Base-by-base conservation (phyloP, 2,113 vertebrate genomes). In the Rhabdornis inornatus region DNA sequence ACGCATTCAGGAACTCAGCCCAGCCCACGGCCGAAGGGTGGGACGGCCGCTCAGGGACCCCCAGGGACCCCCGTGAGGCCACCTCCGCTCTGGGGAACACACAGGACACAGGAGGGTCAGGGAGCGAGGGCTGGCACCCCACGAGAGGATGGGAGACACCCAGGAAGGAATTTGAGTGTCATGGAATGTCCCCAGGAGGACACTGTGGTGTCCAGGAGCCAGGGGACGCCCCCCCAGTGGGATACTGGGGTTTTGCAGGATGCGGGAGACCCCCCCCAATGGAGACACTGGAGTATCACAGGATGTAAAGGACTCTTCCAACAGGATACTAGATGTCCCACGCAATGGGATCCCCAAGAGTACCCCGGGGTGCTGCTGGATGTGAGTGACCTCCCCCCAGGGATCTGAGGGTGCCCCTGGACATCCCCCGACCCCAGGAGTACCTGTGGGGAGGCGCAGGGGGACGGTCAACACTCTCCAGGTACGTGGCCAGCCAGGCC, bases 91-190 rank as follows among this genome's bases (percentile, higher is more conserved):
- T 87, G 84, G 19, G 25, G 37, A 27, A 35, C 22, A 59, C 61
- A 76, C 16, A 9, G 70, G 17, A 75, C 57, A 35, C 83, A 3
- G 25, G 4, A 25, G 28, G 47, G 74, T 87, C 56, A 61, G 64
- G 23, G 35, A 35, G 15, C 0, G 1, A 30, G 52, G 24, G 20
- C 4, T 9, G 53, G 44, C 22, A 40, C 9, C 30, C 35, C 28
- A 4, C 2, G 2, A 9, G n/a, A 27, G 21, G 16, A 7, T 6
- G 14, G 13, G 13, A 15, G 13, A 22, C 7, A 7, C 16, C 7
- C 52, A 6, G 61, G 44, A 11, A 16, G 9, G n/a, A 19, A 40
- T 13, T 0, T 4, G 16, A 11, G 35, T 1, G 37, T 10, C 45
- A 22, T 3, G 0, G 8, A 7, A 13, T 9, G 31, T 52, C 44